Evolutionary conservation across 2,113 vertebrate genomes (phyloP).

Genomic region (Tringa solitaria): DNA sequence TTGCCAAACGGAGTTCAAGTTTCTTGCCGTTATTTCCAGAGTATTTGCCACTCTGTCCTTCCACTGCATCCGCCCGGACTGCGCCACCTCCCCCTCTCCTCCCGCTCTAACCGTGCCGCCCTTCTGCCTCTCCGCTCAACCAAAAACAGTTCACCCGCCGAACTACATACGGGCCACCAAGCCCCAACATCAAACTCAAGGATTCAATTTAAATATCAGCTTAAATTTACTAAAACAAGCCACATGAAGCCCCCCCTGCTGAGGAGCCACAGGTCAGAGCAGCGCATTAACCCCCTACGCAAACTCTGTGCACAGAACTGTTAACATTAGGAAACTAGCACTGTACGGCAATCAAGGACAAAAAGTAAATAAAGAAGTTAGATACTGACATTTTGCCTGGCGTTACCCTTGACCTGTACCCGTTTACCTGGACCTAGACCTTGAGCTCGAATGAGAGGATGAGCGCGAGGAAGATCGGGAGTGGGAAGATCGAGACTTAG

Average conservation of each 20-base stretch:
- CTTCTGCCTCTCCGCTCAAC: neutral
- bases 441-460: slow-evolving; percentile 94
- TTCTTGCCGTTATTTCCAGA: neutral
- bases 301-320: neutral
- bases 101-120: neutral
- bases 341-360: slow-evolving; percentile 39
- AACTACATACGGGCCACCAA: neutral
- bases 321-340: neutral
- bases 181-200: neutral
- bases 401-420: slow-evolving; percentile 99
- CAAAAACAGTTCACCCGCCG: neutral
- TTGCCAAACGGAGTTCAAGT: neutral
- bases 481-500: slow-evolving; percentile 87
- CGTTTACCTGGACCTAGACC: slow-evolving; percentile 99
- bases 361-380: slow-evolving; percentile 85
- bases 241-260: neutral
- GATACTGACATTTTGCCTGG: slow-evolving; percentile 99
- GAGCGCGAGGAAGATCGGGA: slow-evolving; percentile 89
- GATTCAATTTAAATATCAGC: neutral
- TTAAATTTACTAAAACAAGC: neutral
- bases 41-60: neutral
- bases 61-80: neutral
- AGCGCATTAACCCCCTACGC: neutral
- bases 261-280: neutral
- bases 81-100: neutral